Conservation (phyloP, 2,113 vertebrate species). For the Gymnorhina tibicen region DNA sequence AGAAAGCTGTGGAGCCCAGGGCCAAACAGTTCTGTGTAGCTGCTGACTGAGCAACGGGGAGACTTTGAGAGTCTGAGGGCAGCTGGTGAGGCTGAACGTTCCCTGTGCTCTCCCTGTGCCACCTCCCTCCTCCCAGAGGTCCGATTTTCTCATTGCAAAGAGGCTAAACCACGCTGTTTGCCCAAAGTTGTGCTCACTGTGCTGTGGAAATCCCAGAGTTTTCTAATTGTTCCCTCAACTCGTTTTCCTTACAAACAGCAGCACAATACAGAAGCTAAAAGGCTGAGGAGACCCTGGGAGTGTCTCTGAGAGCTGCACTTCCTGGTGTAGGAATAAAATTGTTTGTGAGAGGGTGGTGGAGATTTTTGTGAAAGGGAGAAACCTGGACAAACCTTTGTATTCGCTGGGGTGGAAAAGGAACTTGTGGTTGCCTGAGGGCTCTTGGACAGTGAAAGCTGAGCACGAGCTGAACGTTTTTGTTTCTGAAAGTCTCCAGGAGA, state of each 20-base stretch:
- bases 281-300: not conserved
- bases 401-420: not conserved
- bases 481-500: not conserved
- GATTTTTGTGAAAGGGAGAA: not conserved
- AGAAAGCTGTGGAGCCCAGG: not conserved
- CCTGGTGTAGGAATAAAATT: not conserved
- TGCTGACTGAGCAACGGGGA: not conserved
- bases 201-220: not conserved
- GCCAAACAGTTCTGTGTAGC: not conserved
- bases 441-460: not conserved
- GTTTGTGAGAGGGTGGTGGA: not conserved
- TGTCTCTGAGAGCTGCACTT: not conserved
- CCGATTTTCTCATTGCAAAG: not conserved
- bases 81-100: not conserved
- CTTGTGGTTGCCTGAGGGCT: not conserved
- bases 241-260: not conserved
- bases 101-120: not conserved
- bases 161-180: not conserved
- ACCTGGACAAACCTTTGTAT: not conserved
- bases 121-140: not conserved
- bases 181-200: not conserved
- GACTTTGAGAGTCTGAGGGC: not conserved
- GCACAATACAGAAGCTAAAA: not conserved
- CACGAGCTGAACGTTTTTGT: not conserved
- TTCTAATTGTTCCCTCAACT: not conserved